phyloP scores from a whole-genome alignment of 2,888 invertebrate genomes.

The Mythimna loreyi region DNA sequence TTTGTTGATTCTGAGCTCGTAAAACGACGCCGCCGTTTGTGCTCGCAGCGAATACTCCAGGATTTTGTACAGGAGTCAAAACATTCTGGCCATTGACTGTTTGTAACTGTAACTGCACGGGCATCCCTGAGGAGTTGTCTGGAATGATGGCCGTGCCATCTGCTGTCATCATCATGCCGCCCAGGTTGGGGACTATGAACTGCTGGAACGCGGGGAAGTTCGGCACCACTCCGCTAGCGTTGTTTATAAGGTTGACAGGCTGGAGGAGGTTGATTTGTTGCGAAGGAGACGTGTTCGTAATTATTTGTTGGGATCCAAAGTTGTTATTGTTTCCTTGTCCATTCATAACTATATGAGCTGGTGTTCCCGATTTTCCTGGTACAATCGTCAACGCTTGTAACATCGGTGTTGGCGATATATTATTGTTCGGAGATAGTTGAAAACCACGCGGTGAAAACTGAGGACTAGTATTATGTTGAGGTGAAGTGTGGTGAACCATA shows the following conservation, averaged over 20 bases:
- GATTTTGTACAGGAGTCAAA: constrained; percentile 93
- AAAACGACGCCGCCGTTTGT: constrained; percentile 95
- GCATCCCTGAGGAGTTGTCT: constrained; percentile 92
- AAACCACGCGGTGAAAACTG: constrained; percentile 94
- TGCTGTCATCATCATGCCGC: constrained; percentile 96
- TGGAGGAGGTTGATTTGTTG: constrained; percentile 94
- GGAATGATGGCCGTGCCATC: constrained; percentile 95
- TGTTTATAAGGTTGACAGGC: constrained; percentile 95
- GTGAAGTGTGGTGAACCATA: constrained; percentile 89
- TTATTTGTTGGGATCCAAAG: constrained; percentile 93
- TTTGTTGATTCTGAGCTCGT: constrained; percentile 93
- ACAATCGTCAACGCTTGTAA: constrained; percentile 94
- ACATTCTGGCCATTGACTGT: constrained; percentile 95
- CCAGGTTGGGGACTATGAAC: constrained; percentile 95
- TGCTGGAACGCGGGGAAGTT: constrained; percentile 96
- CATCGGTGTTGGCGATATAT: constrained; percentile 92
- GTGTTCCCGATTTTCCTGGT: constrained; percentile 94
- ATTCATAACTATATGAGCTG: constrained; percentile 95
- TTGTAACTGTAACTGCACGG: constrained; percentile 94
- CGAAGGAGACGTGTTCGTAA: constrained; percentile 90
- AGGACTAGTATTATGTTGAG: constrained; percentile 86
- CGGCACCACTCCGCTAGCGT: constrained; percentile 92
- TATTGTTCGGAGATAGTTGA: constrained; percentile 93
- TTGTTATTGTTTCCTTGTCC: constrained; percentile 92
- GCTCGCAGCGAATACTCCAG: constrained; percentile 92